These are phyloP conservation scores for Callinectes sapidus DNA, from an alignment of 2,888 invertebrate species.

Conservation along the genomic window DNA sequence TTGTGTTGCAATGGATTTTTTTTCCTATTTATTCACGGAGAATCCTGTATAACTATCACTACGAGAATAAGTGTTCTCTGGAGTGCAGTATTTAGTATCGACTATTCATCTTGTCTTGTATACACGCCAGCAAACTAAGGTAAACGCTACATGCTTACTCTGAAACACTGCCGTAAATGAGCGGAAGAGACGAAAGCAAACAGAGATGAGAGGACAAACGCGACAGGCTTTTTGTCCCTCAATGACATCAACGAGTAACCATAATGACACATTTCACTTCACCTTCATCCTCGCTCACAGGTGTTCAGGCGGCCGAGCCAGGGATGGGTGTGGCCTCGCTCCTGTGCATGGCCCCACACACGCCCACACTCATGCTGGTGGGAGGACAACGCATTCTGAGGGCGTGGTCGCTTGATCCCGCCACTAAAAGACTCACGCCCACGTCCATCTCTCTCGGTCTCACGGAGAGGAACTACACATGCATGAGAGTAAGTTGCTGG, in stretches of 20 bases:
- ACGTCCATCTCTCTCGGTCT: slow-evolving; percentile 63
- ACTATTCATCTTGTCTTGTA: too few relatives aligned
- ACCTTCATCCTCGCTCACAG: slow-evolving; percentile 23
- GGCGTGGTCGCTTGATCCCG: slow-evolving; percentile 48
- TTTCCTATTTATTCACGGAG: too few relatives aligned
- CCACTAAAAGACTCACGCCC: slow-evolving; percentile 54
- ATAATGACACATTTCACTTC: neutral
- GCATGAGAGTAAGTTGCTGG: slow-evolving; percentile 54
- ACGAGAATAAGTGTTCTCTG: too few relatives aligned
- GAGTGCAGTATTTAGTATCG: too few relatives aligned
- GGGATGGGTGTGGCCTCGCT: slow-evolving; percentile 57
- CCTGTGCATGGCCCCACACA: slow-evolving; percentile 56
- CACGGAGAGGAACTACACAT: slow-evolving; percentile 67
- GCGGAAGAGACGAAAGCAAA: neutral
- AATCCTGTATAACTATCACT: too few relatives aligned
- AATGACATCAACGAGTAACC: neutral
- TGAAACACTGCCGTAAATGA: neutral
- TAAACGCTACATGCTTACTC: neutral
- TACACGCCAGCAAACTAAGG: neutral
- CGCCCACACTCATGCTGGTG: slow-evolving; percentile 64
- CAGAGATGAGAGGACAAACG: neutral
- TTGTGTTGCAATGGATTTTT: too few relatives aligned
- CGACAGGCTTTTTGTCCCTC: neutral
- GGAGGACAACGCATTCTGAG: slow-evolving; percentile 48
- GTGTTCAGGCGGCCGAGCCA: slow-evolving; percentile 58